phyloP scores from a whole-genome alignment of 1,140 invertebrate genomes.

The Sycobia sp. region DNA sequence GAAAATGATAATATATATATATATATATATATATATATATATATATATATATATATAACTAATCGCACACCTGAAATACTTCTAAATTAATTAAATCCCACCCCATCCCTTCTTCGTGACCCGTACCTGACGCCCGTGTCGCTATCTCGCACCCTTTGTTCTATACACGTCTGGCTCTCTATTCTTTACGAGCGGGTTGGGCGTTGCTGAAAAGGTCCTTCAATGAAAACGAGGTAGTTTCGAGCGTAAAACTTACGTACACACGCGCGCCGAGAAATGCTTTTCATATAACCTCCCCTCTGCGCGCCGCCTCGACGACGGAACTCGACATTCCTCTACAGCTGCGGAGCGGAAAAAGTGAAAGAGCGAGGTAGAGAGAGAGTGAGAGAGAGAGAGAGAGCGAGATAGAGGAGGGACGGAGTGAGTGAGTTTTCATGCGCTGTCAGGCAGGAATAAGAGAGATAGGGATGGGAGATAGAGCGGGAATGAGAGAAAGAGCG shows the following conservation, averaged over 20 bases:
- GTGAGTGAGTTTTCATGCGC: constrained; percentile 9
- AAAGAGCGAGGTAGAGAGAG: neutral
- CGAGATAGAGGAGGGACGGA: no score
- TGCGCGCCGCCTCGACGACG: neutral
- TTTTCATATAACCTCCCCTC: constrained; percentile 11
- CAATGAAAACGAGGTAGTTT: constrained; percentile 5
- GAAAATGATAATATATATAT: no score
- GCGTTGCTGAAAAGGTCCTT: neutral
- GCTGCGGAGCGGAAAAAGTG: neutral
- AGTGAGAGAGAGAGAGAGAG: no score
- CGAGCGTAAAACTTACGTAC: neutral
- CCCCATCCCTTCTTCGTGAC: neutral
- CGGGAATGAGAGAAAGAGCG: no score
- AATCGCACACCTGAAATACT: neutral
- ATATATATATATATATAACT: no score
- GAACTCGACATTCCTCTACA: neutral
- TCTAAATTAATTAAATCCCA: constrained; percentile 3
- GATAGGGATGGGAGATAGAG: no score
- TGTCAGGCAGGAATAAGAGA: no score
- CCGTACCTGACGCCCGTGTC: no score
- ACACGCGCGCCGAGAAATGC: neutral
- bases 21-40: no score
- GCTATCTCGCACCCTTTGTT: neutral
- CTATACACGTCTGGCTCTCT: no score
- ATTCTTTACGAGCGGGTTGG: neutral